Evolutionary conservation across 2,797 vertebrate species (phyloP).

Genomic region (Champsocephalus gunnari): DNA sequence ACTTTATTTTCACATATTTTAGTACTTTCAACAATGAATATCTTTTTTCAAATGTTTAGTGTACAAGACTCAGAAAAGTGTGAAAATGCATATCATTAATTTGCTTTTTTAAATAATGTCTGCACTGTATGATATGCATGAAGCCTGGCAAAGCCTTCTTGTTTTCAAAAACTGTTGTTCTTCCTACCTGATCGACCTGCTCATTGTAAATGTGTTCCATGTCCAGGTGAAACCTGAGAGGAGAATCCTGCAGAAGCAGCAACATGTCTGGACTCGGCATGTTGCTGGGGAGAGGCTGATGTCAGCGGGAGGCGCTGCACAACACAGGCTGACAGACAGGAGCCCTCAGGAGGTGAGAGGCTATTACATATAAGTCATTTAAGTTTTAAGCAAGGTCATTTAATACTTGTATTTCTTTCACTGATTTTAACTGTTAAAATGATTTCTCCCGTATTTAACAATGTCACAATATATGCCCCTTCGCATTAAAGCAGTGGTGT

Average conservation of each 20-base stretch:
- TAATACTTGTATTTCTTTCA: neutral
- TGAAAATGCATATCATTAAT: neutral
- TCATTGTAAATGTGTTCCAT: constrained; percentile 11
- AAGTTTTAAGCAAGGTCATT: neutral
- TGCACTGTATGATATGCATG: neutral
- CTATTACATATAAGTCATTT: neutral
- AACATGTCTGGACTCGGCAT: constrained; percentile 27
- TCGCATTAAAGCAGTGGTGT: too few relatives aligned
- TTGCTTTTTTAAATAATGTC: neutral
- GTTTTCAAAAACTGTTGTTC: neutral
- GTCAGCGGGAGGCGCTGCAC: constrained; percentile 59
- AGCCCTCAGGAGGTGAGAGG: constrained; percentile 79
- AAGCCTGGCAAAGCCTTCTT: neutral
- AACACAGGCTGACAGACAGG: constrained; percentile 10
- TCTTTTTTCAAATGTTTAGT: neutral
- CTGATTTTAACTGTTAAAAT: neutral
- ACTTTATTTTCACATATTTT: neutral
- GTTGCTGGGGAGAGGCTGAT: constrained; percentile 65
- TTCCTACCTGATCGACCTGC: neutral
- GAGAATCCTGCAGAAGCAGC: constrained; percentile 52
- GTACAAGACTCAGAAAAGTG: neutral
- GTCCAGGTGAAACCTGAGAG: constrained; percentile 80
- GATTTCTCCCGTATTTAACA: too few relatives aligned
- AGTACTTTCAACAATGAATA: neutral
- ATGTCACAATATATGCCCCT: too few relatives aligned